A percentile compares a stretch with the other conserved stretches of the same genome.
Conservation (phyloP, 2,888 invertebrate genomes). For the Willowsia nigromaculata region DNA sequence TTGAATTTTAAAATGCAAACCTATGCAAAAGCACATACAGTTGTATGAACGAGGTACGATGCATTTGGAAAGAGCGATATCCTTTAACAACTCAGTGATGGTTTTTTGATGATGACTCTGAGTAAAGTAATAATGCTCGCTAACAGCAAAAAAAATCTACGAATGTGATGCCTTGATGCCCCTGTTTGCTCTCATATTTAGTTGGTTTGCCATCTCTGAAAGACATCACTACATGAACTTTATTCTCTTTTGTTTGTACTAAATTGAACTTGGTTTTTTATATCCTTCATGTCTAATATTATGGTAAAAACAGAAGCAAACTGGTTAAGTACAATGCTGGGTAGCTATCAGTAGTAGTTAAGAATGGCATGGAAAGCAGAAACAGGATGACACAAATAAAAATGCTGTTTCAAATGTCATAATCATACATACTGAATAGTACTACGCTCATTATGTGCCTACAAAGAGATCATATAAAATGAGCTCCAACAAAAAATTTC, state of each 20-base stretch:
- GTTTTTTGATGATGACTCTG: constrained; percentile 37
- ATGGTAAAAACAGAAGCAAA: not conserved
- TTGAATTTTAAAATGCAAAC: constrained; percentile 56
- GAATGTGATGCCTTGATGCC: not conserved
- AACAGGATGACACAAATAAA: constrained; percentile 68
- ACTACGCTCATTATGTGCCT: not conserved
- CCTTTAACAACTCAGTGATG: not conserved
- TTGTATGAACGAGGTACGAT: not conserved
- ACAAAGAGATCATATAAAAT: not conserved
- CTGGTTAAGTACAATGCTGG: not conserved
- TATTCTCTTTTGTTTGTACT: not conserved
- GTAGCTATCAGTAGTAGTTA: constrained; percentile 48
- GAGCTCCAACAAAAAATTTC: constrained; percentile 29
- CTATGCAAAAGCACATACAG: constrained; percentile 18
- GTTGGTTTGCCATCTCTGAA: not conserved
- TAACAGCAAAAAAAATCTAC: not conserved
- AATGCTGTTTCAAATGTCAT: constrained; percentile 51
- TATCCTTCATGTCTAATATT: not conserved
- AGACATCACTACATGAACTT: not conserved
- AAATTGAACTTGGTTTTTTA: not conserved
- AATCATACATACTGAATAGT: not conserved
- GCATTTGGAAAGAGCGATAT: not conserved
- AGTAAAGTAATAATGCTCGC: constrained; percentile 28
- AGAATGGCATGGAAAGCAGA: constrained; percentile 47
- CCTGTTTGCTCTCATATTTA: not conserved